Percentiles rank a stretch among this genome's conserved stretches.
Conservation (phyloP, 2,113 vertebrate species). For the Corapipo altera region DNA sequence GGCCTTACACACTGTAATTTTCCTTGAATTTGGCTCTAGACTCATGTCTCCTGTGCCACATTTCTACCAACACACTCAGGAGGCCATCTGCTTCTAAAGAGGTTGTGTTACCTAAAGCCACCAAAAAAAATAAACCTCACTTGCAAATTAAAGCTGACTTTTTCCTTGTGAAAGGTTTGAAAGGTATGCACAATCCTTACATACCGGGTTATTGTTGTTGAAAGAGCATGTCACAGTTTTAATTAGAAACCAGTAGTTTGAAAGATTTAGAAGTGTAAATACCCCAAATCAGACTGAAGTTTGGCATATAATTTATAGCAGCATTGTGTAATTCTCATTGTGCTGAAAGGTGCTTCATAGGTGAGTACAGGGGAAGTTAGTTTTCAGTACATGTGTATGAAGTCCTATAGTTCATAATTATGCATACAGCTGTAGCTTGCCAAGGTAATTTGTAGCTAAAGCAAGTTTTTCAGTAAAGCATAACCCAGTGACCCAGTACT, state of each 20-base stretch:
- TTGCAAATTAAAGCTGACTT: constrained; percentile 9
- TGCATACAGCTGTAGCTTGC: not conserved
- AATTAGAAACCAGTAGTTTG: constrained; percentile 32
- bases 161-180: not conserved
- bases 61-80: not conserved
- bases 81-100: not conserved
- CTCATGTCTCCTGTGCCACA: not conserved
- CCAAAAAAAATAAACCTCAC: constrained; percentile 21
- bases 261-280: constrained; percentile 4
- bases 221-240: constrained; percentile 16
- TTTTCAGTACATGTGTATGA: not conserved
- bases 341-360: not conserved
- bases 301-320: not conserved
- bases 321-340: not conserved
- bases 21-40: not conserved
- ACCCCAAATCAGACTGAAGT: not conserved
- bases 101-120: not conserved
- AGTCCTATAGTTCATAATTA: not conserved
- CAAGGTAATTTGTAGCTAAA: not conserved
- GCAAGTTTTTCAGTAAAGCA: not conserved
- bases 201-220: not conserved
- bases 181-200: not conserved
- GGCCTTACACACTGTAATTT: not conserved
- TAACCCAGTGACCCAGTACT: not conserved
- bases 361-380: not conserved